These are phyloP conservation scores for Podocnemis expansa DNA, from an alignment of 2,113 vertebrate genomes.

Conservation along the genomic window DNA sequence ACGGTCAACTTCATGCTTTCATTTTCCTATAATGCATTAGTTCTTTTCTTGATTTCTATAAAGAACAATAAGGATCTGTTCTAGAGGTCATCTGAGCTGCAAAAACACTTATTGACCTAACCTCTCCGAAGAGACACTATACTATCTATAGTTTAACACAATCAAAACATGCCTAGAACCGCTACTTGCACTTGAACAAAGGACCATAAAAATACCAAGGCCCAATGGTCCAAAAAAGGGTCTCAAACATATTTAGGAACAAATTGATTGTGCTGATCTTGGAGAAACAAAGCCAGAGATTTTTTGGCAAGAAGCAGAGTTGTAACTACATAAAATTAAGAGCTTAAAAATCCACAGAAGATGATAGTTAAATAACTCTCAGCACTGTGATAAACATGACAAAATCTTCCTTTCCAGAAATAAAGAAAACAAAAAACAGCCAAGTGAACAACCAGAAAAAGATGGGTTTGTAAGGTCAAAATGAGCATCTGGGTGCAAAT, in stretches of 20 bases:
- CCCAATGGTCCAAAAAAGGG: neutral
- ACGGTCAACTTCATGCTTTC: too few relatives aligned
- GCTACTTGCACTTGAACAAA: neutral
- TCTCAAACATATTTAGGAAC: neutral
- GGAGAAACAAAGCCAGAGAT: neutral
- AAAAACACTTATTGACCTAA: neutral
- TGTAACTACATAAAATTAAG: neutral
- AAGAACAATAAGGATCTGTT: neutral
- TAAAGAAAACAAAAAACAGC: neutral
- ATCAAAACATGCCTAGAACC: neutral
- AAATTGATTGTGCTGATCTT: neutral
- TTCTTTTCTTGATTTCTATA: too few relatives aligned
- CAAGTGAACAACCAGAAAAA: neutral
- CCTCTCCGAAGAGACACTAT: neutral
- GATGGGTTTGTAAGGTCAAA: neutral
- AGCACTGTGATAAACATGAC: neutral
- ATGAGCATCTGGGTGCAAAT: too few relatives aligned
- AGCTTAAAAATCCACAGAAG: too few relatives aligned
- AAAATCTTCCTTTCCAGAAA: neutral
- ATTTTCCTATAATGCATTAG: too few relatives aligned
- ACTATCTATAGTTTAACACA: neutral
- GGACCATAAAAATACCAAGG: neutral
- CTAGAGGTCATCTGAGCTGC: neutral
- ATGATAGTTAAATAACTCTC: too few relatives aligned
- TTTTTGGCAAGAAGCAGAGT: neutral